These are phyloP conservation scores for Siniperca knerii DNA, from an alignment of 2,113 vertebrate species.

Conservation along the genomic window DNA sequence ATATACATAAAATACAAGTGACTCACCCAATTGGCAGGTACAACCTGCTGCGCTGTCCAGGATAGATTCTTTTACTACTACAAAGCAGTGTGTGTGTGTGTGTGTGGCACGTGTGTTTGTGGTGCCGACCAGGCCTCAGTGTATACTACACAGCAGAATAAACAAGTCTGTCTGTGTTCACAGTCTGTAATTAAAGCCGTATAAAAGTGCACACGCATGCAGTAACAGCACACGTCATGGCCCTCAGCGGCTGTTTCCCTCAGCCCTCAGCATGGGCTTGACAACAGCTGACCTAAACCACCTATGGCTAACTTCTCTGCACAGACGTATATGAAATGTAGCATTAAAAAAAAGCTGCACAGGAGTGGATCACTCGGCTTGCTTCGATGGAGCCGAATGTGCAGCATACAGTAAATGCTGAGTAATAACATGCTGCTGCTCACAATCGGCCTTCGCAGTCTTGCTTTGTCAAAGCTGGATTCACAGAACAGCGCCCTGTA, in stretches of 20 bases:
- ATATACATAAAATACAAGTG: constrained; percentile 64
- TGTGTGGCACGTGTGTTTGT: constrained; percentile 64
- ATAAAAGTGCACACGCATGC: constrained; percentile 80
- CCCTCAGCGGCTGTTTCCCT: constrained; percentile 54
- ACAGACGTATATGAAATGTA: constrained; percentile 49
- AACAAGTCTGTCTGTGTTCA: constrained; percentile 80
- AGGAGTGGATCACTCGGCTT: background rate
- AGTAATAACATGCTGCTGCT: constrained; percentile 35
- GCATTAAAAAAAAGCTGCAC: constrained; percentile 18
- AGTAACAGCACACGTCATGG: constrained; percentile 75
- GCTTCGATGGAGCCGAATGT: background rate
- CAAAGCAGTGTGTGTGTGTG: constrained; percentile 46
- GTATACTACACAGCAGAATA: constrained; percentile 76
- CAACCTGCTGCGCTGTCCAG: constrained; percentile 63
- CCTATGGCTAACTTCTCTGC: constrained; percentile 46
- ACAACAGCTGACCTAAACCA: constrained; percentile 71
- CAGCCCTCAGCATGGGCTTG: constrained; percentile 60
- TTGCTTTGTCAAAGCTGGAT: constrained; percentile 32
- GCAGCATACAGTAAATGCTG: constrained; percentile 32
- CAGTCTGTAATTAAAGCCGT: constrained; percentile 81
- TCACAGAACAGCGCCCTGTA: constrained; percentile 21
- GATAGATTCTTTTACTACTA: constrained; percentile 71
- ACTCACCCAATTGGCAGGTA: constrained; percentile 70
- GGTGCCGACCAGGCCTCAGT: constrained; percentile 74
- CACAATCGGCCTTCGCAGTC: constrained; percentile 31